Conservation (phyloP, 2,888 invertebrate genomes). For the Margaritifera margaritifera region DNA sequence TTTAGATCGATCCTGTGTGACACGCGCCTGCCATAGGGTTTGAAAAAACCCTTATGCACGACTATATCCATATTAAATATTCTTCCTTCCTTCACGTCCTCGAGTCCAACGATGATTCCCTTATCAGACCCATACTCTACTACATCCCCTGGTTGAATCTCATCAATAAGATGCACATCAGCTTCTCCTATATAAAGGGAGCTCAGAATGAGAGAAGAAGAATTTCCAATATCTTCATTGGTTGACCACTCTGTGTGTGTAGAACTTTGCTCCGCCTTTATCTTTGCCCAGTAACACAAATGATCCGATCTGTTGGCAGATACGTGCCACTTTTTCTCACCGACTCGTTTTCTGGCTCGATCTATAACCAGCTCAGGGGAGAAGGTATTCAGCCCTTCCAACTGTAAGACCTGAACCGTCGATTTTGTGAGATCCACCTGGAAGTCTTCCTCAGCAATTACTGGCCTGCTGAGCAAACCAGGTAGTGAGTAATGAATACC, state of each 20-base stretch:
- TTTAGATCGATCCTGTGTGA: conserved; percentile 5
- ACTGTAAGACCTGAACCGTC: conserved; percentile 1
- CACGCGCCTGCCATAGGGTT: too few relatives aligned
- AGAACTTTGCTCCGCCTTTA: not conserved
- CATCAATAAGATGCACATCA: conserved; percentile 3
- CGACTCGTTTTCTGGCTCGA: conserved; percentile 6
- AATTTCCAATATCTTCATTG: not conserved
- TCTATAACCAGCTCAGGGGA: not conserved
- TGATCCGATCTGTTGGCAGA: conserved; percentile 4
- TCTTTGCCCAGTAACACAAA: conserved; percentile 13
- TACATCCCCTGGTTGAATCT: not conserved
- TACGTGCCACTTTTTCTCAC: conserved; percentile 5
- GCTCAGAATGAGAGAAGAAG: not conserved
- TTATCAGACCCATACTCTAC: conserved; percentile 1
- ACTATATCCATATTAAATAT: conserved; percentile 7
- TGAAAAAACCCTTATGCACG: not conserved
- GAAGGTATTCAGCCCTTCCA: not conserved
- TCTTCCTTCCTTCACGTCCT: not conserved
- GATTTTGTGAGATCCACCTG: not conserved
- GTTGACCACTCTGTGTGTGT: not conserved
- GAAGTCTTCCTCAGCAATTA: conserved; percentile 11
- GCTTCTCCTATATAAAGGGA: conserved; percentile 2
- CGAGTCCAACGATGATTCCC: too few relatives aligned
- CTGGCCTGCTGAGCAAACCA: not conserved
- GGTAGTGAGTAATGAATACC: conserved; percentile 13